Base-by-base conservation (phyloP, 2,113 vertebrate species). In the Clinocottus analis region DNA sequence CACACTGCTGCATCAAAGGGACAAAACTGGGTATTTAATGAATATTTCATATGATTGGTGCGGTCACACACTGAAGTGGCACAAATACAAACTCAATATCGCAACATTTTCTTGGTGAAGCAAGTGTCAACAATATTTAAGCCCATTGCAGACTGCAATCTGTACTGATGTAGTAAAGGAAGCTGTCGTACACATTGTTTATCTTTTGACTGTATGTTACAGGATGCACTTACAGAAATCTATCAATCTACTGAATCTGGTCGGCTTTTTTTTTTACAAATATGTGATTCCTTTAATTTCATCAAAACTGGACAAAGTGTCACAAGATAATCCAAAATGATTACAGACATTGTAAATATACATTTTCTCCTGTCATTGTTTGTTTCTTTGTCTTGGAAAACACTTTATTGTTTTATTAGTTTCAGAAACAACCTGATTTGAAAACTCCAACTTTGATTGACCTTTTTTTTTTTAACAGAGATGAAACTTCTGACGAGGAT, bases 1-100 rank as follows among this genome's bases (percentile, higher is more conserved):
- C 93, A 93, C 87, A 91, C 69, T 85, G 78, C 85, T 85, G 77
- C 14, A 23, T 63, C 31, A 72, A 75, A 83, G 73, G 67, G 64
- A 74, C 60, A 70, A 75, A 77, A 25, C 61, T 59, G 56, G 60
- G 68, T 39, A 56, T 83, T n/a, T 67, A 88, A 89, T 82, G 82
- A 90, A 72, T 62, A 53, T 37, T 67, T 39, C 58, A 8, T 63
- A 33, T n/a, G 16, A 53, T 71, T 45, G 29, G 58, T 70, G 41
- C 37, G 37, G 45, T 72, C 17, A 33, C 2, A 31, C 41, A n/a
- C n/a, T 76, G 4, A 55, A 62, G 25, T 47, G 43, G 14, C 16
- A 25, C 55, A 43, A 31, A 75, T 1, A 11, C 12, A 14, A 3
- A 13, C 51, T n/a, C 35, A 29, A 53, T 51, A 45, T 63, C 45